Conservation (phyloP, 2,888 invertebrate species). For the Camponotus fellah region DNA sequence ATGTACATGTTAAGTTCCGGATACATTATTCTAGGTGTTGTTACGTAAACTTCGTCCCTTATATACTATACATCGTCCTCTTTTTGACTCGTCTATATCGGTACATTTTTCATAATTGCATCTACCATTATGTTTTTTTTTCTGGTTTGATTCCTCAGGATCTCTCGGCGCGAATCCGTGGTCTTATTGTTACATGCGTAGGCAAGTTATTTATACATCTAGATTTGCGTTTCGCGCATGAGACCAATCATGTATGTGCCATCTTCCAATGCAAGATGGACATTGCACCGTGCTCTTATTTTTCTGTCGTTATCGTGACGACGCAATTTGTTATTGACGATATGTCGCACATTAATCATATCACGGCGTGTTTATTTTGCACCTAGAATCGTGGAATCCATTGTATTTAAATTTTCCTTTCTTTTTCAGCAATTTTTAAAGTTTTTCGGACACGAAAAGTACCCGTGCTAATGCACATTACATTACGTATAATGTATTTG, state of each 20-base stretch:
- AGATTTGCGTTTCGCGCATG: neutral
- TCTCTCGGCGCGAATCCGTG: neutral
- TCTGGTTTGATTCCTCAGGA: neutral
- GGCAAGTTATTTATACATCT: neutral
- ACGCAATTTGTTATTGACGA: neutral
- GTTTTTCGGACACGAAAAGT: neutral
- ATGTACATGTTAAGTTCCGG: neutral
- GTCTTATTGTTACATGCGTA: neutral
- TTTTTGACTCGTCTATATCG: neutral
- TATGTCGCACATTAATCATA: neutral
- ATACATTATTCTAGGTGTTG: conserved; percentile 30
- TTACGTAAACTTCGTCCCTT: neutral
- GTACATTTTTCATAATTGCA: neutral
- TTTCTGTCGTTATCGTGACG: neutral
- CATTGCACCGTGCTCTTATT: conserved; percentile 16
- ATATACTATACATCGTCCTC: neutral
- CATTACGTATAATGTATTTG: neutral
- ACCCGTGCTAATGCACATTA: neutral
- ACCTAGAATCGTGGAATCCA: conserved; percentile 32
- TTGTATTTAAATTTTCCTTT: neutral
- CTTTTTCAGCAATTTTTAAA: conserved; percentile 24
- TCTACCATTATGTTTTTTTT: neutral
- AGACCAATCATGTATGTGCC: neutral
- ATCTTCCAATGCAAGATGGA: neutral
- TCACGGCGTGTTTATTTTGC: neutral